Base-by-base conservation (phyloP, 64 coral and sea anemone genomes). In the Stylophora pistillata region DNA sequence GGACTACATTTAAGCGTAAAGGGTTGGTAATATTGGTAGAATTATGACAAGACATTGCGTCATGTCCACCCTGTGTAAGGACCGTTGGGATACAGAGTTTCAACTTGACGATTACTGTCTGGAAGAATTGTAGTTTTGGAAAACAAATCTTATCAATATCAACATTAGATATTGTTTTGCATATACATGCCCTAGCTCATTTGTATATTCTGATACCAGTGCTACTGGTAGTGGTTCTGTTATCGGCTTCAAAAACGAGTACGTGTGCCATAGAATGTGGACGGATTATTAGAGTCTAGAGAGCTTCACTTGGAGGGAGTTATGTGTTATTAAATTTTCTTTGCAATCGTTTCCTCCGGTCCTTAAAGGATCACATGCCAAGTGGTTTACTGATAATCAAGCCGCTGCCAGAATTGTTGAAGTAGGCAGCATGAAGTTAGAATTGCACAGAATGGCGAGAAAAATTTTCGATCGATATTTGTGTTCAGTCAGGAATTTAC, bases 171-270 rank as follows among this genome's bases (percentile, higher is more conserved):
- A 63, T 61, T 61, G 73, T 58, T 89, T 71, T 54, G 31, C 29
- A 57, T 3, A 25, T 68, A 71, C 10, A 78, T 53, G 18, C 33
- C 77, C 83, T 69, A 53, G 60, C 28, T 71, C 20, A 3, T 79
- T 86, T 77, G 81, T 77, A 6, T 85, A 91, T 77, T 92, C 91
- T 10, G 91, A 87, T 72, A 85, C 91, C 26, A 92, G 74, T 56
- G 16, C 17, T 32, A 87, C 74, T 30, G 91, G 83, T 57, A 80
- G 91, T 71, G 75, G 83, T 23, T 59, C 91, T 12, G 34, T 75
- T 21, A 77, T 86, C 41, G 55, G 41, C 1, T 71, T 89, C 16
- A 79, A 81, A 27, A 56, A 78, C 5, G 76, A 87, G 20, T 79
- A 60, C 53, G 59, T 87, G 20, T 87, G 91, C 55, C 81, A 78